These are phyloP conservation scores for Ceyx cyanopectus DNA, from an alignment of 2,113 vertebrate genomes.

Conservation along the genomic window DNA sequence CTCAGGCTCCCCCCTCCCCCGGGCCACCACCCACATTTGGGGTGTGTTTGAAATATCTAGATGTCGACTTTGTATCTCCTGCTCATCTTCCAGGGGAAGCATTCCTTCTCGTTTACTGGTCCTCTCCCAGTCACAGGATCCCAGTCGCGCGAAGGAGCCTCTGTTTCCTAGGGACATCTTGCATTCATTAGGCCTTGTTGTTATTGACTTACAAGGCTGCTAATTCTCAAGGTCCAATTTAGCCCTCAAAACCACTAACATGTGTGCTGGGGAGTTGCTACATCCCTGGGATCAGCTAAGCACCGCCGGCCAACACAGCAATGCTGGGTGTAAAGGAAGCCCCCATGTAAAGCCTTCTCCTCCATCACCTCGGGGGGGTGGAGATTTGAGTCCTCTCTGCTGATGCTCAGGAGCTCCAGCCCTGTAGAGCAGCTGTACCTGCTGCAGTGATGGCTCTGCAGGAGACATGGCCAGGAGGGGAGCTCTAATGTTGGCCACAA, in stretches of 20 bases:
- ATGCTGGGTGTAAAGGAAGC: background rate
- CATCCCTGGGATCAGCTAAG: background rate
- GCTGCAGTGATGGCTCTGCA: accelerated
- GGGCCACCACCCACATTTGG: background rate
- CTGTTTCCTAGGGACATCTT: slow-evolving; percentile 58
- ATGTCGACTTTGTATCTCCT: slow-evolving; percentile 46
- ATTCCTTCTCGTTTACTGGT: slow-evolving; percentile 59
- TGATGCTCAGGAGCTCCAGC: background rate
- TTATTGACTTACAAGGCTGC: slow-evolving; percentile 61
- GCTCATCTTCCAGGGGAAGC: slow-evolving; percentile 48
- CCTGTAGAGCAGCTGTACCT: accelerated
- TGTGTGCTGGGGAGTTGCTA: slow-evolving; percentile 48
- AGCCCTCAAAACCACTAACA: slow-evolving; percentile 60
- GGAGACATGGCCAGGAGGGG: accelerated
- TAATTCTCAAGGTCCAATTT: slow-evolving; percentile 60
- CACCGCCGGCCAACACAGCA: background rate
- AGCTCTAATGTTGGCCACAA: accelerated
- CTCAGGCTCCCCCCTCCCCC: background rate
- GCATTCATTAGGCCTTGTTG: slow-evolving; percentile 49
- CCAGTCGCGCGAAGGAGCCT: background rate
- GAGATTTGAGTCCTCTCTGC: background rate
- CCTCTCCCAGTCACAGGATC: slow-evolving; percentile 12
- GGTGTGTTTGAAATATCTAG: background rate
- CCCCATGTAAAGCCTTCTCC: accelerated
- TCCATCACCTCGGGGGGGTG: background rate